A percentile compares a stretch with the other conserved stretches of the same genome.
Evolutionary conservation across 2,797 vertebrate genomes (phyloP).

Genomic region (Heteromormyrus szaboi): DNA sequence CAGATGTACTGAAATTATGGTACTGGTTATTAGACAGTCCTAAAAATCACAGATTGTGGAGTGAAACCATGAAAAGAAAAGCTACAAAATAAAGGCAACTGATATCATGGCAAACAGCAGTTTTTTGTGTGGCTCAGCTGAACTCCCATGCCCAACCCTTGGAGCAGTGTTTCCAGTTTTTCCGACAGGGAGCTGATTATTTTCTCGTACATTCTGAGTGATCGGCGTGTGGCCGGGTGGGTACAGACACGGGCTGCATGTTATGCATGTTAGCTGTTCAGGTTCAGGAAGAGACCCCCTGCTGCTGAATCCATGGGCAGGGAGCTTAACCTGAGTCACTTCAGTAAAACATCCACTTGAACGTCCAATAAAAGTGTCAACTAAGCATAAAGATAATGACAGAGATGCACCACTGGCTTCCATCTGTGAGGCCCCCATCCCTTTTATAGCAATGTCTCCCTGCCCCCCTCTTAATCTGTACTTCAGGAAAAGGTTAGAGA

Average conservation of each 20-base stretch:
- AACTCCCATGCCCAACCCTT: not conserved
- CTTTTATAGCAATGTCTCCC: not conserved
- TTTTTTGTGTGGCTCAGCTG: not conserved
- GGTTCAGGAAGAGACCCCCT: not conserved
- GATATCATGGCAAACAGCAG: not conserved
- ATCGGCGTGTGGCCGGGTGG: not conserved
- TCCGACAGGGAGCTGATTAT: not conserved
- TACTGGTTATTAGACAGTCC: not conserved
- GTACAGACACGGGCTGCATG: not conserved
- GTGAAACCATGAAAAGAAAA: not conserved
- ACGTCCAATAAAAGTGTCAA: not conserved
- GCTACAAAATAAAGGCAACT: not conserved
- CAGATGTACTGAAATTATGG: not conserved
- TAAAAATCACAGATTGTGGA: not conserved
- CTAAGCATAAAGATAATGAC: not conserved
- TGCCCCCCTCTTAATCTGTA: not conserved
- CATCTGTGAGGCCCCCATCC: not conserved
- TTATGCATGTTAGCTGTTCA: not conserved
- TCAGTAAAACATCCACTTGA: not conserved
- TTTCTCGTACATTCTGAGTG: not conserved
- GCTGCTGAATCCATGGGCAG: not conserved
- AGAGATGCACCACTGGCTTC: not conserved
- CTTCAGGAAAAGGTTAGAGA: not conserved
- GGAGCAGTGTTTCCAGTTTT: not conserved
- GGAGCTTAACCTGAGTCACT: not conserved